A percentile compares a stretch with the other conserved stretches of the same genome.
Conservation (phyloP, 2,888 invertebrate genomes). For the Stegophylla sp. region DNA sequence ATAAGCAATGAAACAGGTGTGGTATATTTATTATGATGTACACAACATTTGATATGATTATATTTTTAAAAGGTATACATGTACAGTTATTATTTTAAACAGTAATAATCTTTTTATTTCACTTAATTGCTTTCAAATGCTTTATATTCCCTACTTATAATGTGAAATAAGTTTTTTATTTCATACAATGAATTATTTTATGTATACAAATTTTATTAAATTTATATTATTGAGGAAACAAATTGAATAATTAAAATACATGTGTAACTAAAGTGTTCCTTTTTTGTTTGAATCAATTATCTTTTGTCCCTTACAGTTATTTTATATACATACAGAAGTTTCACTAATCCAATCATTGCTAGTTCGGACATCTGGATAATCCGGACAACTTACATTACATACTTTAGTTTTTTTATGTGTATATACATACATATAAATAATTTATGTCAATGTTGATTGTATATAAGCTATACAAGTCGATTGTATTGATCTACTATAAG, state of each 20-base stretch:
- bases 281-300: constrained; percentile 23
- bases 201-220: constrained; percentile 7
- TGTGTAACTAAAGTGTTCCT: constrained; percentile 28
- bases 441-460: no score
- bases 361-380: no score
- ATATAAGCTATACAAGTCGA: no score
- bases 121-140: constrained; percentile 18
- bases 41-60: constrained; percentile 21
- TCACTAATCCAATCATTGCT: no score
- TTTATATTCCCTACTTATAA: constrained; percentile 19
- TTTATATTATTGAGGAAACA: background rate
- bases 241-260: constrained; percentile 19
- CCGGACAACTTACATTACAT: no score
- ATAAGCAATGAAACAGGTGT: constrained; percentile 10
- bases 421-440: no score
- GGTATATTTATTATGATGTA: constrained; percentile 35
- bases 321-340: no score
- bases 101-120: constrained; percentile 14
- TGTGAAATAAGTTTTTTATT: background rate
- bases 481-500: no score
- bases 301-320: constrained; percentile 20
- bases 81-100: constrained; percentile 10
- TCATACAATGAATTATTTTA: background rate
- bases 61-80: constrained; percentile 48
- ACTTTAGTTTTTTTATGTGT: no score